Evolutionary conservation across 2,888 invertebrate genomes (phyloP), one percentile per base, ranked within the genome.

Genomic region (Mesorhabditis spiculigera): DNA sequence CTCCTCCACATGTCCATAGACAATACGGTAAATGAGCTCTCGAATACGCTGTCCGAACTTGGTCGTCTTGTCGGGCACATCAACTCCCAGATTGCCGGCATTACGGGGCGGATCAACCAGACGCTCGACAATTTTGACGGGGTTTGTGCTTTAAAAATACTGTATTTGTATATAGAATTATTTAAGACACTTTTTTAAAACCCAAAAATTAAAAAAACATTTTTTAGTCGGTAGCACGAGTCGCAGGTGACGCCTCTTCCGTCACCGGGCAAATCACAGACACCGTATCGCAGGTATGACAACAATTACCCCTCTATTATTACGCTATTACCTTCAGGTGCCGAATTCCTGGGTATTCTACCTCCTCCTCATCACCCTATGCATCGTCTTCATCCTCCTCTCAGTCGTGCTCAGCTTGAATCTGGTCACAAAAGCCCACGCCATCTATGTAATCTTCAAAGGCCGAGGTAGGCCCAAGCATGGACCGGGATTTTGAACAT

Each of bases 261-360:
- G 78, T 84, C 42, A 85, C 84, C 43, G 77, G 77, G 71, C 83
- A 84, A 75, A 82, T 84, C 0, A 83, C 81, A 45, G 77, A 79
- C 63, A 82, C 83, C 4, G 81, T 84, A 13, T 75, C 78, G 62
- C 83, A 84, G 76, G 83, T 82, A 63, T n/a, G 45, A 16, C n/a
- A 28, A 3, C 28, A 1, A 28, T 28, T 28, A 1, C 1, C 28
- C 28, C 28, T 28, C 28, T 28, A 28, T 28, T 28, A 3, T 28
- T 45, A 41, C 45, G 5, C 8, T 64, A 4, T 16, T 61, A 5
- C 16, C 67, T 78, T 68, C 68, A 82, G 82, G 76, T 84, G 58
- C 84, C 84, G 16, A 82, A 82, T 66, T 76, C 82, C 43, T 84
- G 84, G 84, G 81, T 84, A n/a, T 84, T 84, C 75, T 84, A 84